Percentiles rank a stretch among this genome's conserved stretches.
Evolutionary conservation across 1,140 invertebrate species (phyloP).

Genomic region (Penaeus japonicus): DNA sequence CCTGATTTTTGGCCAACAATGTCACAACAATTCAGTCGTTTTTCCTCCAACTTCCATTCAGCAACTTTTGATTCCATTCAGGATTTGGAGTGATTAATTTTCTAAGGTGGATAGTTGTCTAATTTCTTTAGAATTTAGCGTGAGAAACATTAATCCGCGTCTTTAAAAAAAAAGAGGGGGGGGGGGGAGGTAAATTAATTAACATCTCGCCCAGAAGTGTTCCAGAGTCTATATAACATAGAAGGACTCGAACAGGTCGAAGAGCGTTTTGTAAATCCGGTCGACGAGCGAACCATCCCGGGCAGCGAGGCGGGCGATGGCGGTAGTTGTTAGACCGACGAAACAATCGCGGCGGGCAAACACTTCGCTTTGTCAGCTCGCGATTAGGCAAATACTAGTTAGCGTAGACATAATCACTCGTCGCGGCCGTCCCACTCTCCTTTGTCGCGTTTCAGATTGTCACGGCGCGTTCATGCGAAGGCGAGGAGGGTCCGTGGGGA

Average conservation of each 20-base stretch:
- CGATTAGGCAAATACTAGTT: slow-evolving; percentile 40
- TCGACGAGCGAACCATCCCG: not conserved
- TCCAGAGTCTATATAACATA: not conserved
- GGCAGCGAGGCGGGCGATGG: not conserved
- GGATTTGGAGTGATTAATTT: too few relatives aligned
- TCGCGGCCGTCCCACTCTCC: not conserved
- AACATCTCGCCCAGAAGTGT: not conserved
- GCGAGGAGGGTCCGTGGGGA: too few relatives aligned
- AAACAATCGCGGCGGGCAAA: slow-evolving; percentile 32
- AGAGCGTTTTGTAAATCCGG: not conserved
- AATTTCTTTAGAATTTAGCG: too few relatives aligned
- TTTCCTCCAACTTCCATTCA: too few relatives aligned
- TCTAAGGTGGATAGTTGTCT: too few relatives aligned
- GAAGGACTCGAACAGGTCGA: not conserved
- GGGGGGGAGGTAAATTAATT: not conserved
- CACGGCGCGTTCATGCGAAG: not conserved
- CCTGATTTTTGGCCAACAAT: too few relatives aligned
- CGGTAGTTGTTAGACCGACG: not conserved
- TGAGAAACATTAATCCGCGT: too few relatives aligned
- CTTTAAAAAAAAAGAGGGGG: too few relatives aligned
- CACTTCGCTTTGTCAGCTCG: slow-evolving; percentile 29
- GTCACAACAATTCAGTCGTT: too few relatives aligned
- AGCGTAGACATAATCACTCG: slow-evolving; percentile 35
- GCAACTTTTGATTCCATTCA: too few relatives aligned
- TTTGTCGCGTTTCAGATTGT: slow-evolving; percentile 18